phyloP scores from a whole-genome alignment of 2,797 vertebrate species.

The Myiotriccus ornatus region DNA sequence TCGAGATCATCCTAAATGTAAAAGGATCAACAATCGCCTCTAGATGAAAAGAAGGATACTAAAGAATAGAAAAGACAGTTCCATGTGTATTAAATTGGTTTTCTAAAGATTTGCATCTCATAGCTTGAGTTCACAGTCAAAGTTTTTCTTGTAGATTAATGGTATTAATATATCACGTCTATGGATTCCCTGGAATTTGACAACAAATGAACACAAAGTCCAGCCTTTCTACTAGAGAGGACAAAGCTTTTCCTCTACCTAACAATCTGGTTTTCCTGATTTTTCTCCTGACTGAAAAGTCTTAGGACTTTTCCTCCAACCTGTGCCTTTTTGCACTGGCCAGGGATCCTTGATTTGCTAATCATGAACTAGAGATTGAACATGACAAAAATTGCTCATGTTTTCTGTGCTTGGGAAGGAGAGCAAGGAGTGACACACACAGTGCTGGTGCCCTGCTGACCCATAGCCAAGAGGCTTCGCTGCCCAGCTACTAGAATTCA shows the following conservation, averaged over 20 bases:
- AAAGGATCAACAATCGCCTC: neutral
- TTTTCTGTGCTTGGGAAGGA: neutral
- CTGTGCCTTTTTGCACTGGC: neutral
- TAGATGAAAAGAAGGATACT: neutral
- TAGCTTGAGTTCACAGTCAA: neutral
- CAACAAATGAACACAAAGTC: neutral
- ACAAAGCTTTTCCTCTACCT: neutral
- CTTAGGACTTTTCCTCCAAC: neutral
- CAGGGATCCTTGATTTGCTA: neutral
- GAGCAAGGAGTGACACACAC: neutral
- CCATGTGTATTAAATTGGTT: neutral
- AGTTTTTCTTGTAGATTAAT: neutral
- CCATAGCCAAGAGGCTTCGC: accelerated
- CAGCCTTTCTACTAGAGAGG: neutral
- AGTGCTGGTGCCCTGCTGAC: neutral
- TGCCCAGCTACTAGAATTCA: neutral
- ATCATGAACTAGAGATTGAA: neutral
- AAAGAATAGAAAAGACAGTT: neutral
- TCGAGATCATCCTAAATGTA: neutral
- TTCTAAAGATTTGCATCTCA: neutral
- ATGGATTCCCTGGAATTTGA: neutral
- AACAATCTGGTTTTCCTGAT: neutral
- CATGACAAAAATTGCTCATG: neutral
- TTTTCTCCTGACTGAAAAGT: neutral
- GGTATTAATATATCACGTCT: neutral